phyloP scores from a whole-genome alignment of 2,113 vertebrate genomes.

The Phodopus roborovskii region DNA sequence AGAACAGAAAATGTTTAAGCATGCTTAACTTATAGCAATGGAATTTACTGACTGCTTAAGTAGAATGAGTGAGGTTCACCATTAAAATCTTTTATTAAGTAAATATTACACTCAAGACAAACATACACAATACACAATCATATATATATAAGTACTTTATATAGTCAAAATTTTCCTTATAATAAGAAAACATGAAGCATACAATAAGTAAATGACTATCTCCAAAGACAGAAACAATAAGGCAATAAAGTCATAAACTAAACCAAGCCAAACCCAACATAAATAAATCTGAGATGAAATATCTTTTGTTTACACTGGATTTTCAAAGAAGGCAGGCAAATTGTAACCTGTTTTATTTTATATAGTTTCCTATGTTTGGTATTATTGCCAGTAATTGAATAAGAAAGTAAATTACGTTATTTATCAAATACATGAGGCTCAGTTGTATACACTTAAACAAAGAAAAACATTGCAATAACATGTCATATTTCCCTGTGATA shows the following conservation, averaged over 20 bases:
- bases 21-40: not conserved
- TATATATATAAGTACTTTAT: not conserved
- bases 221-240: not conserved
- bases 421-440: not conserved
- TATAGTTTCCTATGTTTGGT: not conserved
- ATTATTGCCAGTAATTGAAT: not conserved
- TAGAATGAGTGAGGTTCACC: not conserved
- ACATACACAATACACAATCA: not conserved
- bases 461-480: not conserved
- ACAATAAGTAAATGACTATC: conserved; percentile 6
- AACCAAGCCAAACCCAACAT: not conserved
- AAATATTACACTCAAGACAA: not conserved
- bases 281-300: not conserved
- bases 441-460: not conserved
- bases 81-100: conserved; percentile 12
- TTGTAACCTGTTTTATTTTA: not conserved
- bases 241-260: not conserved
- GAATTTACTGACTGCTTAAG: not conserved
- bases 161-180: not conserved
- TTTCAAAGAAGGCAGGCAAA: not conserved
- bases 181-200: not conserved
- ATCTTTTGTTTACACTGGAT: not conserved
- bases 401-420: not conserved
- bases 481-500: not conserved
- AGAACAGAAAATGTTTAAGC: not conserved